phyloP scores from a whole-genome alignment of 1,140 invertebrate species.

The Acromyrmex echinatior region DNA sequence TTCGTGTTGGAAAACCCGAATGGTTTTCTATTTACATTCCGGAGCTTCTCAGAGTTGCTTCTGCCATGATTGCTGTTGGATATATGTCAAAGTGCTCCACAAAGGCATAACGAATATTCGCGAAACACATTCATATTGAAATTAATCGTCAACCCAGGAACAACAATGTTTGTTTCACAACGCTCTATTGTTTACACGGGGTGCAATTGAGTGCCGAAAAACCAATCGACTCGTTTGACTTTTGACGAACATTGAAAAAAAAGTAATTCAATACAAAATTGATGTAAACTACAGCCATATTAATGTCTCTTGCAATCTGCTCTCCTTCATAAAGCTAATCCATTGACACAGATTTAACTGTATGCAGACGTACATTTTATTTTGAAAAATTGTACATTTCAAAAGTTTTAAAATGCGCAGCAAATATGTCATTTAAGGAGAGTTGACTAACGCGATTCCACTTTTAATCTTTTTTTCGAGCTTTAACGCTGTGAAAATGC shows the following conservation, averaged over 20 bases:
- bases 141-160: background rate
- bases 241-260: background rate
- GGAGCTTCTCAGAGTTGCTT: slow-evolving; percentile 29
- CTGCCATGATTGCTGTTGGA: background rate
- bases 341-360: background rate
- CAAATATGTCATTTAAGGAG: background rate
- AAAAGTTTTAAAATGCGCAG: background rate
- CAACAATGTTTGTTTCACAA: background rate
- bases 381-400: background rate
- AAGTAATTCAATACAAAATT: background rate
- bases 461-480: background rate
- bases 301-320: slow-evolving; percentile 6
- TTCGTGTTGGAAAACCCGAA: slow-evolving; percentile 13
- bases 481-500: background rate
- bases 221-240: background rate
- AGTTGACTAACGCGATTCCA: background rate
- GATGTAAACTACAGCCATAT: background rate
- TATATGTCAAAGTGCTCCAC: background rate
- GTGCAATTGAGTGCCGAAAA: background rate
- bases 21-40: slow-evolving; percentile 5
- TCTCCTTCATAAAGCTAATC: background rate
- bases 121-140: background rate
- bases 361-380: background rate
- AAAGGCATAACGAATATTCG: slow-evolving; percentile 7
- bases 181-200: background rate